These are phyloP conservation scores for Trogon melanurus DNA, from an alignment of 2,113 vertebrate species.

Conservation along the genomic window DNA sequence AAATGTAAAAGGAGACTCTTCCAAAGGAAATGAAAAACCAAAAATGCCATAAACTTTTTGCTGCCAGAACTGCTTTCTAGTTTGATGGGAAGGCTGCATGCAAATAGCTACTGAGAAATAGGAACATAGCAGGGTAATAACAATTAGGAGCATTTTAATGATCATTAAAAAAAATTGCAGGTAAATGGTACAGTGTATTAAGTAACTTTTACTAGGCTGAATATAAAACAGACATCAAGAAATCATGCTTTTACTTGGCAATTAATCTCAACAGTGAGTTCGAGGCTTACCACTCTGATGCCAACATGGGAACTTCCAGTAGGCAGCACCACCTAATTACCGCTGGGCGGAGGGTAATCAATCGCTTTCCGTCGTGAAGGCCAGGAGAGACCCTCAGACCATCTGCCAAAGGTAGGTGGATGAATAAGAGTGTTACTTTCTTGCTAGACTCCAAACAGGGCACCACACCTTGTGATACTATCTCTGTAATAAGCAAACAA, in stretches of 20 bases:
- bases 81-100: background rate
- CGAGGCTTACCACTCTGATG: background rate
- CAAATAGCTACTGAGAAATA: background rate
- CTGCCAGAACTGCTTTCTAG: background rate
- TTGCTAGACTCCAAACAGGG: background rate
- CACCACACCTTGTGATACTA: constrained; percentile 44
- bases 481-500: constrained; percentile 36
- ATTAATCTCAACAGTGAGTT: background rate
- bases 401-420: background rate
- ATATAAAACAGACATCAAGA: background rate
- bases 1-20: background rate
- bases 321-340: constrained; percentile 14
- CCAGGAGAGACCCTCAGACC: constrained; percentile 23
- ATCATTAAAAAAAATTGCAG: background rate
- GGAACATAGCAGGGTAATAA: background rate
- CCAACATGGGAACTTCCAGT: constrained; percentile 4
- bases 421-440: constrained; percentile 33
- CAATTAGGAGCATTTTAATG: background rate
- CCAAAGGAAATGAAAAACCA: accelerated
- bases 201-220: background rate
- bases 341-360: background rate
- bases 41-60: background rate
- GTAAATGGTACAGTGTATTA: background rate
- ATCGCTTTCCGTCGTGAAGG: background rate
- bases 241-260: background rate